Conservation (phyloP, 2,113 vertebrate species). For the Uria lomvia region DNA sequence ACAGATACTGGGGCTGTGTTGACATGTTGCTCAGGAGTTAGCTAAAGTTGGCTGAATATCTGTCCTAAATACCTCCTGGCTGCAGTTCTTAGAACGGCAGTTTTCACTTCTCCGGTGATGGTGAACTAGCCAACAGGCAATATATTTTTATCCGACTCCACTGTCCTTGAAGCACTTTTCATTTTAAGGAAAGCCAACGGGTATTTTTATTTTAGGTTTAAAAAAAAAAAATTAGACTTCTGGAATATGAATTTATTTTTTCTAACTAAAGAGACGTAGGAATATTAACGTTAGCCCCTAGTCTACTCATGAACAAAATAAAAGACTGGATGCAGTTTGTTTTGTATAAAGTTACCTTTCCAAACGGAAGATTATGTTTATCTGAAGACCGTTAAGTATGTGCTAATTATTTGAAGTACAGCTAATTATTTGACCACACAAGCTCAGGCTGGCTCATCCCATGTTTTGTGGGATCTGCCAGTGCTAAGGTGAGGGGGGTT, state of each 20-base stretch:
- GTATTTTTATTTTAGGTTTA: background rate
- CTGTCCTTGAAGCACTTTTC: background rate
- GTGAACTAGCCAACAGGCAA: background rate
- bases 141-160: constrained; percentile 38
- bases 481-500: background rate
- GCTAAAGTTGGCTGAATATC: constrained; percentile 35
- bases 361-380: background rate
- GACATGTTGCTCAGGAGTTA: constrained; percentile 33
- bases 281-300: background rate
- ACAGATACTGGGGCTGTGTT: background rate
- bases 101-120: background rate
- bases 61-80: constrained; percentile 40
- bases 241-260: background rate
- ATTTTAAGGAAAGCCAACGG: background rate
- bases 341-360: background rate
- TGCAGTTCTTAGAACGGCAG: background rate
- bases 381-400: background rate
- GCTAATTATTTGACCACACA: background rate
- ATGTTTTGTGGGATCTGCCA: background rate
- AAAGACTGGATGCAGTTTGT: background rate
- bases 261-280: background rate
- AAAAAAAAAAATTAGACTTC: background rate
- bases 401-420: background rate
- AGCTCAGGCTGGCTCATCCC: background rate
- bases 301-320: background rate